Percentiles rank a stretch among this genome's conserved stretches.
Evolutionary conservation across 2,113 vertebrate genomes (phyloP).

Genomic region (Probosciger aterrimus): DNA sequence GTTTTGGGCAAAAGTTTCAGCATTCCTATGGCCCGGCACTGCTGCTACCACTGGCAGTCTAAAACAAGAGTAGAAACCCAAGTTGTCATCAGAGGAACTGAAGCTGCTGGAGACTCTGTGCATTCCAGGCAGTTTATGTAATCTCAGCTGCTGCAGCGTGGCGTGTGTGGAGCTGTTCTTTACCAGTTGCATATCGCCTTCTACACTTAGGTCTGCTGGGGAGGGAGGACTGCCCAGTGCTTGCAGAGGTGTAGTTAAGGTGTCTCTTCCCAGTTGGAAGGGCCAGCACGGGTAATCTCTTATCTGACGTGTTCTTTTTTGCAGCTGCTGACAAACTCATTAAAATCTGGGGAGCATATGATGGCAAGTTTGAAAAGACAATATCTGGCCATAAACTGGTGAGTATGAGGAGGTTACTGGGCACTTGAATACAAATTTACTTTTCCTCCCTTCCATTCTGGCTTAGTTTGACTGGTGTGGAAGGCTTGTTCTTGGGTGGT

Average conservation of each 20-base stretch:
- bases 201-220: not conserved
- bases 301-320: not conserved
- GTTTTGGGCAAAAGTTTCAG: not conserved
- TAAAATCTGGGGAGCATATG: constrained; percentile 98
- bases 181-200: not conserved
- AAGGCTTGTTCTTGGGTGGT: not conserved
- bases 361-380: constrained; percentile 98
- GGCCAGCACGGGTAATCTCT: not conserved
- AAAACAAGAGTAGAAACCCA: constrained; percentile 40
- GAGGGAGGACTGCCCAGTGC: not conserved
- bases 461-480: not conserved
- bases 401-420: constrained; percentile 57
- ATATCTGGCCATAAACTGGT: constrained; percentile 98
- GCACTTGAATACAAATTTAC: not conserved
- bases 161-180: not conserved
- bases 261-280: not conserved
- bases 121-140: constrained; percentile 60
- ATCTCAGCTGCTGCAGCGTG: constrained; percentile 46
- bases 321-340: constrained; percentile 98
- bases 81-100: constrained; percentile 3
- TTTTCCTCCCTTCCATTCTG: not conserved
- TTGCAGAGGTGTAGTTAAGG: not conserved
- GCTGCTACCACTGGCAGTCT: not conserved
- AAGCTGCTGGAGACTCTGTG: constrained; percentile 2
- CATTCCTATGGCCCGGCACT: not conserved